Evolutionary conservation across 1,140 invertebrate genomes (phyloP).

Genomic region (Drosophila melanica): DNA sequence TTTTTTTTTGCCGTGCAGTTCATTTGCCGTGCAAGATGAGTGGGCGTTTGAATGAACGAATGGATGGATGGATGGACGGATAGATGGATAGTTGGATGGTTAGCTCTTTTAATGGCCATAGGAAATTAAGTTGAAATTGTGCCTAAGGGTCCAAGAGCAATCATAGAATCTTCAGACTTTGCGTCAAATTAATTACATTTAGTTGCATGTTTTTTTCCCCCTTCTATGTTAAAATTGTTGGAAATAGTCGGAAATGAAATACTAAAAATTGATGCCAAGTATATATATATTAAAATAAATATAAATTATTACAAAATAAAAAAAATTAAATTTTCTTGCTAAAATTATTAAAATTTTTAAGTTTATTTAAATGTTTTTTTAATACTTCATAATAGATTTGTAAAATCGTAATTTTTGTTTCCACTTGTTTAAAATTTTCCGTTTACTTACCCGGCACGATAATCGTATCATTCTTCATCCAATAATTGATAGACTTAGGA

Average conservation of each 20-base stretch:
- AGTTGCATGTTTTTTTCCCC: neutral
- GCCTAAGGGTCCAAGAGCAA: slow-evolving; percentile 43
- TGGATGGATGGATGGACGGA: slow-evolving; percentile 26
- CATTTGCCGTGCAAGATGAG: slow-evolving; percentile 71
- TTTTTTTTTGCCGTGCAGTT: slow-evolving; percentile 58
- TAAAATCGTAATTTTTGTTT: too few species aligned
- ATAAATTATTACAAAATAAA: too few species aligned
- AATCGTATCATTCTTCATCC: slow-evolving; percentile 92
- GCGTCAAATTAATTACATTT: slow-evolving; percentile 49
- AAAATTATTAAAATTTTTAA: neutral
- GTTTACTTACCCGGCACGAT: slow-evolving; percentile 90
- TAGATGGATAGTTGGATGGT: slow-evolving; percentile 41
- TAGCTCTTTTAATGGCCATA: slow-evolving; percentile 40
- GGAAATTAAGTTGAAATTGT: slow-evolving; percentile 55
- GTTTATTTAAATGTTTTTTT: too few species aligned
- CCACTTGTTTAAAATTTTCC: neutral
- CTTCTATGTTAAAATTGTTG: neutral
- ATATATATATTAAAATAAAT: too few species aligned
- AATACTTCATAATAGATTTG: too few species aligned
- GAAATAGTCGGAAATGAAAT: neutral
- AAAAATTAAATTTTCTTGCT: too few species aligned
- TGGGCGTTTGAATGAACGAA: slow-evolving; percentile 49
- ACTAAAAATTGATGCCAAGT: neutral
- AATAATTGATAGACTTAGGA: slow-evolving; percentile 94
- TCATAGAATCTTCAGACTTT: slow-evolving; percentile 24